Evolutionary conservation across 2,888 invertebrate species (phyloP).

Genomic region (Dolomedes plantarius): DNA sequence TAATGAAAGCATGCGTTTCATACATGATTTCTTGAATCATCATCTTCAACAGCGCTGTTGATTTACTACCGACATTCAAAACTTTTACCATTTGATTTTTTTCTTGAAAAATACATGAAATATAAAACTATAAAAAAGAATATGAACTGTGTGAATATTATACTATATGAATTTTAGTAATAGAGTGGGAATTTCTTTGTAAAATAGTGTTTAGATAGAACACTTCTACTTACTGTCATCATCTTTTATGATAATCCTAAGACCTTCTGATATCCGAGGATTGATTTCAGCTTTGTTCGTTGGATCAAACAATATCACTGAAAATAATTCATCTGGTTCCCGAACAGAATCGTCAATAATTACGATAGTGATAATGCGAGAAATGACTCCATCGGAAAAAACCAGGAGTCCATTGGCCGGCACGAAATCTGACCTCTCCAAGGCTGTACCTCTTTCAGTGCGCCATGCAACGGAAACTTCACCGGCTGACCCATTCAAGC

Average conservation of each 20-base stretch:
- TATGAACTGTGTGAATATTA: too few relatives aligned
- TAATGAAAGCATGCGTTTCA: too few relatives aligned
- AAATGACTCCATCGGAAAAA: background rate
- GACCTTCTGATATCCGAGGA: background rate
- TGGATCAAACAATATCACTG: background rate
- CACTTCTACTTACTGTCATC: conserved; percentile 3
- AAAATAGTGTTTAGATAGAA: too few relatives aligned
- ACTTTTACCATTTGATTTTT: too few relatives aligned
- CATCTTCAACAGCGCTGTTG: too few relatives aligned
- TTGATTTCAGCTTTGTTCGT: background rate
- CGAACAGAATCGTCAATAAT: conserved; percentile 1
- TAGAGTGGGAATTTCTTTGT: too few relatives aligned
- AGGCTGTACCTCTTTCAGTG: conserved; percentile 10
- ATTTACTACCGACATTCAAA: too few relatives aligned
- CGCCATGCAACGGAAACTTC: background rate
- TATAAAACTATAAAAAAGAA: too few relatives aligned
- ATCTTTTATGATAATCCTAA: background rate
- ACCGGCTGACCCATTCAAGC: conserved; percentile 26
- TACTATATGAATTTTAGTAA: too few relatives aligned
- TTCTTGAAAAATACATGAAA: too few relatives aligned
- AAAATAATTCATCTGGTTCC: conserved; percentile 8
- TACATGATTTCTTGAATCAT: too few relatives aligned
- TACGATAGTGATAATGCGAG: background rate
- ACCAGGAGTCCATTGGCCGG: background rate
- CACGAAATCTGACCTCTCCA: background rate